Percentiles rank a stretch among this genome's conserved stretches.
These are phyloP conservation scores for Latheticus oryzae DNA, from an alignment of 2,888 invertebrate genomes.

Conservation along the genomic window DNA sequence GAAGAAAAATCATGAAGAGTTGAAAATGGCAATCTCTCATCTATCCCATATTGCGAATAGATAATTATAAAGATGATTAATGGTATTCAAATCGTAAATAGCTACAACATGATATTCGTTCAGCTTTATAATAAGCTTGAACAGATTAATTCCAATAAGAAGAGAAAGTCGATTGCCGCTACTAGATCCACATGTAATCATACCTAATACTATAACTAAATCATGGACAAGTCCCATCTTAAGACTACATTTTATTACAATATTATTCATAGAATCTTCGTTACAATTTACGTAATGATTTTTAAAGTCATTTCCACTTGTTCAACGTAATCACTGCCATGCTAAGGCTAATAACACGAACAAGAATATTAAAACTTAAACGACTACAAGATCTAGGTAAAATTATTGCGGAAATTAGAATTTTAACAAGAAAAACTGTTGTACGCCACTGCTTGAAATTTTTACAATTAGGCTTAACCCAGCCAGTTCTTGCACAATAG, in stretches of 20 bases:
- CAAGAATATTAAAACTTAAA: conserved; percentile 2
- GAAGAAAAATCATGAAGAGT: conserved; percentile 10
- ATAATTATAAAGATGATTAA: conserved; percentile 26
- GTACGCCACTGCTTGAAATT: too few species aligned
- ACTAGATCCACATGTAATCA: conserved; percentile 15
- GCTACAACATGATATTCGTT: conserved; percentile 14
- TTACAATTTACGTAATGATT: conserved; percentile 30
- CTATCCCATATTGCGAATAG: conserved; percentile 15
- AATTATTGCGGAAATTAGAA: too few species aligned
- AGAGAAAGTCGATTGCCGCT: conserved; percentile 27
- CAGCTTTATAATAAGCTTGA: conserved; percentile 12
- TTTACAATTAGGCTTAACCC: too few species aligned
- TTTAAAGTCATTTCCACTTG: conserved; percentile 29
- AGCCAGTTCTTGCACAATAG: conserved; percentile 13
- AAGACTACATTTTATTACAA: conserved; percentile 23
- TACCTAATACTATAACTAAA: conserved; percentile 12
- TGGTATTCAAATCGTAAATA: conserved; percentile 25
- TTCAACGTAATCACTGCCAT: conserved; percentile 20
- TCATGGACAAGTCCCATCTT: conserved; percentile 14
- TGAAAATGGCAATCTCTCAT: conserved; percentile 14
- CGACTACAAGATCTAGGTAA: too few species aligned
- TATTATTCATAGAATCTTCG: conserved; percentile 26
- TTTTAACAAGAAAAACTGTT: not conserved
- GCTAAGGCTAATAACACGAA: conserved; percentile 20
- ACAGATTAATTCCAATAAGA: conserved; percentile 27